phyloP scores from a whole-genome alignment of 2,113 vertebrate species.

The Planiliza haematocheilus region DNA sequence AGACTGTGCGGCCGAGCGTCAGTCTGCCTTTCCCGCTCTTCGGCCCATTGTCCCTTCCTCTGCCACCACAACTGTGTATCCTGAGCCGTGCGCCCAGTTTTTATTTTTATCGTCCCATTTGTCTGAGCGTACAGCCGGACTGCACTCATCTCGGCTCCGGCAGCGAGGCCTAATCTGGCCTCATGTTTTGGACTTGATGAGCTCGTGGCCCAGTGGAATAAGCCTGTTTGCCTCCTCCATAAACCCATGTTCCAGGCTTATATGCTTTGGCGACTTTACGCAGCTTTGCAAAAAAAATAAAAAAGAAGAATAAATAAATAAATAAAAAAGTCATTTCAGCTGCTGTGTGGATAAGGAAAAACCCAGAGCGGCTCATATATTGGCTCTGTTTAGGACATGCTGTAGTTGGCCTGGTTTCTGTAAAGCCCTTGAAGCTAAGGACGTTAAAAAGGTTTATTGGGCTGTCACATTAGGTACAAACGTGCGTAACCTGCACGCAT shows the following conservation, averaged over 20 bases:
- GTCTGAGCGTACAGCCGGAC: conserved; percentile 34
- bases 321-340: conserved; percentile 64
- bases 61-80: conserved; percentile 45
- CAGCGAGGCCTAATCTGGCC: conserved; percentile 68
- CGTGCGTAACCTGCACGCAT: conserved; percentile 29
- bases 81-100: conserved; percentile 10
- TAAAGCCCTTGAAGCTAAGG: conserved; percentile 50
- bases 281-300: conserved; percentile 60
- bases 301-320: conserved; percentile 1
- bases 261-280: conserved; percentile 72
- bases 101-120: conserved; percentile 53
- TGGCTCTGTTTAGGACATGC: conserved; percentile 55
- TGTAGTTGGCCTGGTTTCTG: conserved; percentile 66
- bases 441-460: conserved; percentile 43
- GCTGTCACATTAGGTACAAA: conserved; percentile 11
- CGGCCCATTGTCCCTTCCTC: conserved; percentile 44
- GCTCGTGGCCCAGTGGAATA: conserved; percentile 70
- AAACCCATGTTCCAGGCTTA: conserved; percentile 75
- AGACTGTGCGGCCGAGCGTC: conserved; percentile 22
- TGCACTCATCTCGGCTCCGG: conserved; percentile 39
- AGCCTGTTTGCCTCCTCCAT: conserved; percentile 75
- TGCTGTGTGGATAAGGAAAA: conserved; percentile 51
- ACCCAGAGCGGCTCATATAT: conserved; percentile 39
- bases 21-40: conserved; percentile 19
- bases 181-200: conserved; percentile 76